Percentiles rank a stretch among this genome's conserved stretches.
phyloP scores from a whole-genome alignment of 2,888 invertebrate species.

The Tanytarsus gracilentus region DNA sequence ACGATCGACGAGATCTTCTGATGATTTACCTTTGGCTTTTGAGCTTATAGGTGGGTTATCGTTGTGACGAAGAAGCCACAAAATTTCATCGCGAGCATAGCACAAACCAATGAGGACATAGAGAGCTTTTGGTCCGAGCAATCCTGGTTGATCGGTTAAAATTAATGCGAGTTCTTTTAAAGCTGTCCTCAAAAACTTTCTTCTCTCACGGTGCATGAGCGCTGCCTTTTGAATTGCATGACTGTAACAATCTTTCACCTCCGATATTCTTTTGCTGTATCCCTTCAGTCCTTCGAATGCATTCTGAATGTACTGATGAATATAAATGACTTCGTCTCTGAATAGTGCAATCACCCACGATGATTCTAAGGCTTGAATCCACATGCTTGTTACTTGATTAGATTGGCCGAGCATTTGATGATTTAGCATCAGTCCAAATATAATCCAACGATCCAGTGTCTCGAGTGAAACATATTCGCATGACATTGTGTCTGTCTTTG shows the following conservation, averaged over 20 bases:
- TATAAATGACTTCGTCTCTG: slow-evolving; percentile 93
- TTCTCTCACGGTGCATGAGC: slow-evolving; percentile 83
- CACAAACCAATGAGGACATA: slow-evolving; percentile 94
- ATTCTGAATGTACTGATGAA: slow-evolving; percentile 84
- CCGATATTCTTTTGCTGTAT: slow-evolving; percentile 81
- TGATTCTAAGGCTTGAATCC: slow-evolving; percentile 84
- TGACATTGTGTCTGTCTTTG: slow-evolving; percentile 91
- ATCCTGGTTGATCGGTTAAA: slow-evolving; percentile 94
- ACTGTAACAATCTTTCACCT: slow-evolving; percentile 91
- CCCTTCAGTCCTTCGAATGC: slow-evolving; percentile 95
- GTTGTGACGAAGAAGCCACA: slow-evolving; percentile 92
- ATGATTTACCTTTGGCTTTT: slow-evolving; percentile 74
- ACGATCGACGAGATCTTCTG: slow-evolving; percentile 90
- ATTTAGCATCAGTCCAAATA: slow-evolving; percentile 86
- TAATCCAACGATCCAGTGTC: slow-evolving; percentile 92
- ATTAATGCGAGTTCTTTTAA: slow-evolving; percentile 90
- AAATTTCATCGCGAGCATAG: slow-evolving; percentile 92
- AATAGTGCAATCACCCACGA: slow-evolving; percentile 92
- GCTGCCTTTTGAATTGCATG: slow-evolving; percentile 86
- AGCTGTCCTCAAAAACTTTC: slow-evolving; percentile 92
- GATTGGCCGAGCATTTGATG: slow-evolving; percentile 77
- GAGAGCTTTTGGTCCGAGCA: slow-evolving; percentile 94
- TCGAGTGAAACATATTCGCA: slow-evolving; percentile 96
- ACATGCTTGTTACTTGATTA: slow-evolving; percentile 76
- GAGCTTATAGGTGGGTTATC: slow-evolving; percentile 80